Percentiles rank a stretch among this genome's conserved stretches.
phyloP scores from a whole-genome alignment of 2,113 vertebrate species.

The Mesitornis unicolor region DNA sequence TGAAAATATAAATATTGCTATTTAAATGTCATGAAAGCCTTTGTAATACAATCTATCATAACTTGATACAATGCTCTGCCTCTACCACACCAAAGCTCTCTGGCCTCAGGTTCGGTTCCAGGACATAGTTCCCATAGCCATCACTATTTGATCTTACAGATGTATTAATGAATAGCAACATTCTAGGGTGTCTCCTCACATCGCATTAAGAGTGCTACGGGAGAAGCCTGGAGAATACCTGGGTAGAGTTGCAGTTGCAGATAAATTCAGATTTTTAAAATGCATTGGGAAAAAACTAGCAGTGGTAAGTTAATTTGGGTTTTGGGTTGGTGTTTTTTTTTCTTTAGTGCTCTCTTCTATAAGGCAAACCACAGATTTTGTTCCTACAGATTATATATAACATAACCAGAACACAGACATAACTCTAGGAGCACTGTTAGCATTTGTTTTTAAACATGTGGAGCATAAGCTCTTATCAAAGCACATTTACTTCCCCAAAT shows the following conservation, averaged over 20 bases:
- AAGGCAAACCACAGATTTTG: not conserved
- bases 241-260: slow-evolving; percentile 69
- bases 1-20: not conserved
- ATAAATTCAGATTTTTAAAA: slow-evolving; percentile 89
- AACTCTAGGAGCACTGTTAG: not conserved
- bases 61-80: not conserved
- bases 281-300: slow-evolving; percentile 89
- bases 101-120: not conserved
- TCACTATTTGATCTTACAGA: slow-evolving; percentile 44
- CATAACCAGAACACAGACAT: not conserved
- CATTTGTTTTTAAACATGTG: not conserved
- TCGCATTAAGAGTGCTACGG: slow-evolving; percentile 81
- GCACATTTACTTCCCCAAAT: not conserved
- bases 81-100: not conserved
- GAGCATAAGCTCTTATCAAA: not conserved
- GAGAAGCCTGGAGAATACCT: slow-evolving; percentile 78
- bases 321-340: no score
- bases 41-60: not conserved
- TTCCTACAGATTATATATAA: not conserved
- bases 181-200: slow-evolving; percentile 84
- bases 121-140: not conserved
- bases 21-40: not conserved
- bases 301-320: slow-evolving; percentile 83
- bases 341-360: not conserved
- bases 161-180: slow-evolving; percentile 55